Percentiles rank a stretch among this genome's conserved stretches.
Evolutionary conservation across 2,797 vertebrate genomes (phyloP).

Genomic region (Mormyrus hasselquistii): DNA sequence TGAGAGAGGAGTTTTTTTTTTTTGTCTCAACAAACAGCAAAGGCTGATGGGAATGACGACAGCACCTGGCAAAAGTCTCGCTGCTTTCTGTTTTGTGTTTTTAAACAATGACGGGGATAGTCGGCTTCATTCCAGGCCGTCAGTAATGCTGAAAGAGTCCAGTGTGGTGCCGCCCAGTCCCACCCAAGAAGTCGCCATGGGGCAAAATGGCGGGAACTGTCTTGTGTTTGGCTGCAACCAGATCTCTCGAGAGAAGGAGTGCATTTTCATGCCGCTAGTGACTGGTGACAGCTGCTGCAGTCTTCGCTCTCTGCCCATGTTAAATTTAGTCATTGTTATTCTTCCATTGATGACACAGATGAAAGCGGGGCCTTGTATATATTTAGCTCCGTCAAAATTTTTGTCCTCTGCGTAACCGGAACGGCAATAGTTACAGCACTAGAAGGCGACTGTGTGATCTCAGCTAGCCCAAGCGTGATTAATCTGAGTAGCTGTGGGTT

Average conservation of each 20-base stretch:
- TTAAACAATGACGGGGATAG: background rate
- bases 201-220: constrained; percentile 30
- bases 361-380: background rate
- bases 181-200: constrained; percentile 16
- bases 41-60: background rate
- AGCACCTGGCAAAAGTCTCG: background rate
- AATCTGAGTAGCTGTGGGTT: background rate
- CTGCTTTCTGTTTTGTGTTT: background rate
- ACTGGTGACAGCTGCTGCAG: constrained; percentile 31
- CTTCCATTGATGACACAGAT: constrained; percentile 10
- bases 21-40: background rate
- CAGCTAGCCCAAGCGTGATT: background rate
- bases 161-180: background rate
- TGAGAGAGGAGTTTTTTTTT: background rate
- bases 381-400: background rate
- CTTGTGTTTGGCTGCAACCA: constrained; percentile 32
- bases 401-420: background rate
- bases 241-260: constrained; percentile 25
- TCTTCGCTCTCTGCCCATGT: constrained; percentile 6
- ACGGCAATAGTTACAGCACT: background rate
- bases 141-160: background rate
- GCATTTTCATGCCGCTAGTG: constrained; percentile 31
- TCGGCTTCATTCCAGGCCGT: background rate
- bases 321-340: constrained; percentile 35
- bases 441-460: background rate